These are phyloP conservation scores for Cossypha caffra DNA, from an alignment of 2,797 vertebrate species.

Conservation along the genomic window DNA sequence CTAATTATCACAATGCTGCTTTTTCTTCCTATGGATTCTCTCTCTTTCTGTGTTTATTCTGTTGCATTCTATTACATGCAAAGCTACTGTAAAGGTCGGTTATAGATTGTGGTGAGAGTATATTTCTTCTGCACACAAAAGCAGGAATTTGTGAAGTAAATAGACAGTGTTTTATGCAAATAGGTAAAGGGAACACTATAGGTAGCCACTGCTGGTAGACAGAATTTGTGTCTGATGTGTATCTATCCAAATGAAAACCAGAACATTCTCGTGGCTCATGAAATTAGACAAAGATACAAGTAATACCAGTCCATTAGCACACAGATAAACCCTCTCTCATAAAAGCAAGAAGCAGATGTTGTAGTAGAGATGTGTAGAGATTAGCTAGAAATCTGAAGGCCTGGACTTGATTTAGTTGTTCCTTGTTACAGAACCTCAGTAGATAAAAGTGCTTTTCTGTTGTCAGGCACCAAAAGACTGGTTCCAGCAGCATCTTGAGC, in stretches of 20 bases:
- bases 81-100: background rate
- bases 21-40: background rate
- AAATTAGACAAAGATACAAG: background rate
- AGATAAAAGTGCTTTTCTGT: background rate
- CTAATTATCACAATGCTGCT: background rate
- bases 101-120: background rate
- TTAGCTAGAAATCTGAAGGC: background rate
- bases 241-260: background rate
- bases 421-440: background rate
- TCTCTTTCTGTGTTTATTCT: background rate
- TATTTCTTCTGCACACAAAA: background rate
- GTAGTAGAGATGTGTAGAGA: background rate
- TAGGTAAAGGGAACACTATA: background rate
- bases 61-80: background rate
- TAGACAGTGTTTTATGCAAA: background rate
- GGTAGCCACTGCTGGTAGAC: background rate
- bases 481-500: background rate
- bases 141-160: background rate
- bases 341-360: background rate
- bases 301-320: background rate
- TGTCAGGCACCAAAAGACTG: background rate
- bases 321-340: background rate
- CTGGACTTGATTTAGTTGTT: background rate
- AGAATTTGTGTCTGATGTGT: background rate
- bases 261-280: background rate